Evolutionary conservation across 1,140 invertebrate genomes (phyloP), one percentile per base, ranked within the genome.

Genomic region (Magallana angulata): DNA sequence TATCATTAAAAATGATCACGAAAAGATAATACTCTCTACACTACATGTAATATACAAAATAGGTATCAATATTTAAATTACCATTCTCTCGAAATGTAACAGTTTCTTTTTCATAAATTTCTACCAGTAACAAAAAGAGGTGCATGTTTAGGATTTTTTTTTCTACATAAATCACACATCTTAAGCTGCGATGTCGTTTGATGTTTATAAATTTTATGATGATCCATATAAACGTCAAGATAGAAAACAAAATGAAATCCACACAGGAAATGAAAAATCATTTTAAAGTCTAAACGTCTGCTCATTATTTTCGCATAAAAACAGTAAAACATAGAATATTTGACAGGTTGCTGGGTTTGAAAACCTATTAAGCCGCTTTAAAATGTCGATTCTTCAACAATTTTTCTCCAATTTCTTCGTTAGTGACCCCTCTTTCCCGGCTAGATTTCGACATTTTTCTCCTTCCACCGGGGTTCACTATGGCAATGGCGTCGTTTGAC

Each of bases 381-480:
- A 76, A 76, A 76, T 48, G 68, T 18, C 24, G 24, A 30, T 18
- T 18, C 68, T 48, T 30, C 14, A 30, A 30, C 68, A 76, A 76
- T 76, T 76, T 76, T 76, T 76, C 68, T 76, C 68, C 68, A 30
- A 76, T 76, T 76, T 76, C 68, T 76, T 76, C 68, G 24, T 30
- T 9, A 36, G 68, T 76, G 68, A 76, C 68, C 68, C 68, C 24
- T 76, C 24, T 76, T 30, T 16, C 68, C 18, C 68, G 68, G 30
- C 24, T 76, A 76, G 36, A 36, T 76, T 76, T 76, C 5, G 24
- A 24, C 68, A 76, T 76, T 76, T 30, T 76, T 76, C 68, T 12
- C 11, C 18, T 30, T 76, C 68, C 24, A 12, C 18, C 30, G 9
- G 36, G 68, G 24, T 30, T 76, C 36, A 30, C 68, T 76, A 76